phyloP scores from a whole-genome alignment of 1,140 invertebrate genomes.

The Platorchestia sp. region DNA sequence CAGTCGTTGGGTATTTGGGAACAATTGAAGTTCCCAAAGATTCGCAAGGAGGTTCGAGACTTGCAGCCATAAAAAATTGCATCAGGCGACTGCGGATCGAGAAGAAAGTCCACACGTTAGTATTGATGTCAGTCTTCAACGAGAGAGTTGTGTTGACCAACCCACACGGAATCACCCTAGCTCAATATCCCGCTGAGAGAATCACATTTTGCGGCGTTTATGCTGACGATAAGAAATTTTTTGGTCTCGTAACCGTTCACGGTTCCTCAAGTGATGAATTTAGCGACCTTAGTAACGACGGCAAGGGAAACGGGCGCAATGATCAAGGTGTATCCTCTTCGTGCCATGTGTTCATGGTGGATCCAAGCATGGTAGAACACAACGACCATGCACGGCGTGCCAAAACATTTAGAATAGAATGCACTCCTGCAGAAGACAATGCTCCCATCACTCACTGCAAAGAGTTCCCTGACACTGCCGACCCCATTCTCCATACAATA shows the following conservation, averaged over 20 bases:
- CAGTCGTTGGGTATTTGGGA: constrained; percentile 92
- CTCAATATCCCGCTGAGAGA: constrained; percentile 86
- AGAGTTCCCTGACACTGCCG: constrained; percentile 91
- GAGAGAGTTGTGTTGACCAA: constrained; percentile 84
- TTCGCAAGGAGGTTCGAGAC: constrained; percentile 68
- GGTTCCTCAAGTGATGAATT: constrained; percentile 65
- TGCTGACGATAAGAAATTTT: constrained; percentile 88
- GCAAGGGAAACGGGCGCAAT: constrained; percentile 54
- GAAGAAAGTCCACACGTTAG: constrained; percentile 87
- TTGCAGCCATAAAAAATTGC: constrained; percentile 81
- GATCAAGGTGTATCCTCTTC: constrained; percentile 81
- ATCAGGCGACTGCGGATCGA: constrained; percentile 90
- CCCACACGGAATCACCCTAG: constrained; percentile 76
- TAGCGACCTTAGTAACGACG: constrained; percentile 66
- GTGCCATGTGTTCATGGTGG: constrained; percentile 95
- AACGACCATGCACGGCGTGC: constrained; percentile 82
- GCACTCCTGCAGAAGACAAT: constrained; percentile 76
- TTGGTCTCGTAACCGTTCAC: constrained; percentile 90
- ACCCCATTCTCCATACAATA: constrained; percentile 80
- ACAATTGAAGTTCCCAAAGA: constrained; percentile 83
- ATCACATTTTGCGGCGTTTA: constrained; percentile 91
- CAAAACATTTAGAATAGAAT: constrained; percentile 83
- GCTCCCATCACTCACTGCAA: constrained; percentile 74
- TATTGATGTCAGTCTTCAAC: constrained; percentile 86
- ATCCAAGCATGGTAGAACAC: constrained; percentile 82